Percentiles rank a stretch among this genome's conserved stretches.
Conservation (phyloP, 2,113 vertebrate species). For the Sphaerodactylus townsendi region DNA sequence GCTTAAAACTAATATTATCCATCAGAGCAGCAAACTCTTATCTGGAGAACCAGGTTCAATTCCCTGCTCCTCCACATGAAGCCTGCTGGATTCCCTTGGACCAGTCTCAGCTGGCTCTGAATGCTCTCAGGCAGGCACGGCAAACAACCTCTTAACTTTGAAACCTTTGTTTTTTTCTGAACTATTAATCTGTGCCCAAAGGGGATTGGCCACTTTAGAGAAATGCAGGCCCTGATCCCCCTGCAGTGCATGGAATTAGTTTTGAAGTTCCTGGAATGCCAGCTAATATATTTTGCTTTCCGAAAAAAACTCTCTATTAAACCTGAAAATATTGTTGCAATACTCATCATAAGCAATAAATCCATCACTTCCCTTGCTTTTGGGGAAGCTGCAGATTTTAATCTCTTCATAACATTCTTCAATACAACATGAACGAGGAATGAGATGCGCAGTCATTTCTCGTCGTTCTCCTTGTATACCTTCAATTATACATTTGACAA, state of each 20-base stretch:
- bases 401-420: conserved; percentile 41
- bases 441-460: conserved; percentile 56
- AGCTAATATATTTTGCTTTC: background rate
- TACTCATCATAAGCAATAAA: conserved; percentile 16
- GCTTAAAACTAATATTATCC: no score
- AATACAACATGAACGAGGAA: conserved; percentile 60
- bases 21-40: no score
- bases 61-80: no score
- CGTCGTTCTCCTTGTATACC: conserved; percentile 45
- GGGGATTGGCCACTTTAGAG: no score
- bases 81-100: no score
- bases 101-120: no score
- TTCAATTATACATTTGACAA: conserved; percentile 67
- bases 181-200: no score
- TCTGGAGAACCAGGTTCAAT: no score
- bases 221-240: no score
- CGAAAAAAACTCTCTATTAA: conserved; percentile 14
- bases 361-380: conserved; percentile 32
- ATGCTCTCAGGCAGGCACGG: no score
- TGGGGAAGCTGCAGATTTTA: conserved; percentile 16
- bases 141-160: no score
- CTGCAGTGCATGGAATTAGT: background rate
- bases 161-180: no score
- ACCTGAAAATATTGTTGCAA: conserved; percentile 30
- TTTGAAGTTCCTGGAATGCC: background rate